Conservation (phyloP, 2,797 vertebrate species). For the Danionella dracula region DNA sequence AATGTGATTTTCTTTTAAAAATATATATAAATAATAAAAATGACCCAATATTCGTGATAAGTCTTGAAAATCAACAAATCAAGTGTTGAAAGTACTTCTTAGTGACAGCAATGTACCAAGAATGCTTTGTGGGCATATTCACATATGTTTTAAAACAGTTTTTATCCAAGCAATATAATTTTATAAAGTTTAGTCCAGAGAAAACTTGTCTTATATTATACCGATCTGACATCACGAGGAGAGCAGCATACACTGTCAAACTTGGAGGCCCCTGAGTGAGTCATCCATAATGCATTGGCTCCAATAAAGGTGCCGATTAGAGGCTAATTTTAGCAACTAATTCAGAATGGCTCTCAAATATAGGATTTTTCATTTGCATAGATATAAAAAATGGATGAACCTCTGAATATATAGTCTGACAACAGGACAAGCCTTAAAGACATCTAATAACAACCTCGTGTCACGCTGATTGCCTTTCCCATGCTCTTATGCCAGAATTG, state of each 20-base stretch:
- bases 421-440: constrained; percentile 31
- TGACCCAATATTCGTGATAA: too few relatives aligned
- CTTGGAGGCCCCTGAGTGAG: constrained; percentile 14
- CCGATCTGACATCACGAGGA: neutral
- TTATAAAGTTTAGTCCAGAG: too few relatives aligned
- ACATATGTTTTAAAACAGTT: too few relatives aligned
- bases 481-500: constrained; percentile 50
- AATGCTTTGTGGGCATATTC: too few relatives aligned
- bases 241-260: neutral
- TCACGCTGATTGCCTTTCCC: constrained; percentile 12
- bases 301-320: constrained; percentile 36
- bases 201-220: too few relatives aligned
- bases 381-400: constrained; percentile 39
- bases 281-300: constrained; percentile 31
- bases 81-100: too few relatives aligned
- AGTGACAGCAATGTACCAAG: too few relatives aligned
- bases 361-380: constrained; percentile 39
- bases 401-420: constrained; percentile 27
- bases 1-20: too few relatives aligned
- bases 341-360: constrained; percentile 30
- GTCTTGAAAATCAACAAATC: too few relatives aligned
- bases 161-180: too few relatives aligned
- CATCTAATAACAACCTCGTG: constrained; percentile 15
- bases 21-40: too few relatives aligned
- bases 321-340: constrained; percentile 40